Evolutionary conservation across 2,888 invertebrate genomes (phyloP).

Genomic region (Ectobius pallidus): DNA sequence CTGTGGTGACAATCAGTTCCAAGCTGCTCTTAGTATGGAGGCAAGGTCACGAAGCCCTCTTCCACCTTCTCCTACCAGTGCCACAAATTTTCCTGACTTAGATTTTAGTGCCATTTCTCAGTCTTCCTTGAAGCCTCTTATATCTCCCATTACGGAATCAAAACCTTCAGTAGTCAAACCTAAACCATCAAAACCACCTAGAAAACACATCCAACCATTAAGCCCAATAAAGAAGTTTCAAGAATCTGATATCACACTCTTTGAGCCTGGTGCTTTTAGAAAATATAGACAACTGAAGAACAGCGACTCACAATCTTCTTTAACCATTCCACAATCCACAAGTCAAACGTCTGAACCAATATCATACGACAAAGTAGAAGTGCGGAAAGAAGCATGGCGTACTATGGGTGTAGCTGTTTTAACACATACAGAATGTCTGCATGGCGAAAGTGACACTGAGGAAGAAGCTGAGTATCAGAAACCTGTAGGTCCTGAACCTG

Average conservation of each 20-base stretch:
- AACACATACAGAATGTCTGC: constrained; percentile 67
- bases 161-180: constrained; percentile 52
- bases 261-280: constrained; percentile 60
- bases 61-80: constrained; percentile 67
- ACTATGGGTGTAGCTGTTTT: constrained; percentile 77
- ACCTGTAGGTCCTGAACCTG: not conserved
- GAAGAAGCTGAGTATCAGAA: constrained; percentile 22
- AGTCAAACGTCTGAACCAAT: constrained; percentile 42
- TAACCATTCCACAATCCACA: constrained; percentile 48
- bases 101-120: constrained; percentile 50
- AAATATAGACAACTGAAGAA: constrained; percentile 62
- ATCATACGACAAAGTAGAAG: constrained; percentile 78
- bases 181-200: constrained; percentile 67
- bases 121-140: constrained; percentile 42
- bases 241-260: constrained; percentile 53
- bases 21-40: constrained; percentile 77
- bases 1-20: constrained; percentile 76
- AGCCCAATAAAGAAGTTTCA: constrained; percentile 4
- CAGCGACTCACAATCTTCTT: constrained; percentile 52
- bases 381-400: constrained; percentile 80
- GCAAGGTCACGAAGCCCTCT: constrained; percentile 82
- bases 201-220: constrained; percentile 56
- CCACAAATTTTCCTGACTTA: constrained; percentile 57
- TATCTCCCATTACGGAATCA: constrained; percentile 23
- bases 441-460: constrained; percentile 36